Base-by-base conservation (phyloP, 2,888 invertebrate genomes). In the Pseudococcus viburni region DNA sequence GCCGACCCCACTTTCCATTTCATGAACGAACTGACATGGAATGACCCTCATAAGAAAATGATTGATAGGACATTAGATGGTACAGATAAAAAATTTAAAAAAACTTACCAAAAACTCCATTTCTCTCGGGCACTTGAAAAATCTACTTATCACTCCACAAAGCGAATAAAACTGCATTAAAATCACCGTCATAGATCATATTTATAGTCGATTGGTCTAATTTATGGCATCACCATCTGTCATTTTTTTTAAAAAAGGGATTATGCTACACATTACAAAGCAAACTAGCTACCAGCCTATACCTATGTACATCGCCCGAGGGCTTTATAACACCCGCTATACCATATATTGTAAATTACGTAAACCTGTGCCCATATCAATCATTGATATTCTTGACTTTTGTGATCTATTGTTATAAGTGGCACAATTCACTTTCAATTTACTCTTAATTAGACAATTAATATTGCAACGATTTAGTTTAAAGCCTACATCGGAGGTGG, bases 391-490 rank as follows among this genome's bases (percentile, higher is more conserved):
- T 85, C 64, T 64, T 39, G 39, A 59, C 59, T 85, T 85, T 85
- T 85, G 39, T 46, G 42, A 83, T 85, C 64, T 59, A 85, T 85
- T 85, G 85, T 85, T 85, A 39, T n/a, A 85, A 85, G 85, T 85
- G 39, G 55, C 84, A 59, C 51, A 85, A 85, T 59, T 85, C 42
- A 39, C 59, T 85, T 64, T 85, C 85, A 85, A 85, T 85, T 64
- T 51, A 59, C n/a, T 85, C 64, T 85, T 85, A 85, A 85, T 59
- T 85, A 59, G 85, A 85, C 64, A 39, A 85, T 59, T 59, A 85
- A 42, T 85, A 64, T 64, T 84, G 84, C 80, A 83, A 46, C 46
- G 19, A 83, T 83, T 83, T 64, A 64, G 64, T 64, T 22, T 46
- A 83, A 42, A 46, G 46, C 80, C 46, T 83, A 46, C 12, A 19